Base-by-base conservation (phyloP, 2,113 vertebrate genomes). In the Lycaon pictus region DNA sequence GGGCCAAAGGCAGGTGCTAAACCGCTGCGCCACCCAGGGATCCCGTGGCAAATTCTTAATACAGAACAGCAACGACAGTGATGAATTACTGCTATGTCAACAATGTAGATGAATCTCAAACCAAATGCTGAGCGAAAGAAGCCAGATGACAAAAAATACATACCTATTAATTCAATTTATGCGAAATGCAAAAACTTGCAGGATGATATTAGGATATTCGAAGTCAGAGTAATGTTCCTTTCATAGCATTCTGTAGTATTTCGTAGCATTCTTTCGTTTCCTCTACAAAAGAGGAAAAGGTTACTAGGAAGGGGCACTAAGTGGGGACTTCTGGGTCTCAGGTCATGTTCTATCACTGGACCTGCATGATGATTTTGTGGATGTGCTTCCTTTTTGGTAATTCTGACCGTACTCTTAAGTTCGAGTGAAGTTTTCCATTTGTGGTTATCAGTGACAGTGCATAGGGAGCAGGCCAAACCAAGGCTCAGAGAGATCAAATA, bases 91-190 rank as follows among this genome's bases (percentile, higher is more conserved):
- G 51, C 19, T 32, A 43, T 94, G 72, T 74, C 29, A 80, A 88
- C 17, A 88, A 6, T 37, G 37, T 79, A 35, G 67, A 25, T 65
- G 23, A 72, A 35, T 77, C 25, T 79, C 77, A 79, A 84, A 48
- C 17, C n/a, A 92, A 79, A 63, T 56, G 10, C 69, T 95, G 63
- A 93, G 37, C 35, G 43, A 81, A 85, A 89, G 19, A 80, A 88
- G 8, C 12, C 74, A 89, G 71, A 63, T 1, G 71, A 48, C 7
- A 35, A 77, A 88, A 94, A 74, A 74, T 29, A 60, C 23, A n/a
- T 85, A 51, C n/a, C 2, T 69, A 11, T 81, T 67, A 74, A 48
- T 88, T 94, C 22, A 32, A 87, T 51, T 89, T 95, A 67, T 27
- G 53, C 77, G n/a, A 86, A 93, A 97, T 62, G 67, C 12, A 48